A percentile compares a stretch with the other conserved stretches of the same genome.
These are phyloP conservation scores for Xenopus petersii DNA, from an alignment of 2,797 vertebrate species.

Conservation along the genomic window DNA sequence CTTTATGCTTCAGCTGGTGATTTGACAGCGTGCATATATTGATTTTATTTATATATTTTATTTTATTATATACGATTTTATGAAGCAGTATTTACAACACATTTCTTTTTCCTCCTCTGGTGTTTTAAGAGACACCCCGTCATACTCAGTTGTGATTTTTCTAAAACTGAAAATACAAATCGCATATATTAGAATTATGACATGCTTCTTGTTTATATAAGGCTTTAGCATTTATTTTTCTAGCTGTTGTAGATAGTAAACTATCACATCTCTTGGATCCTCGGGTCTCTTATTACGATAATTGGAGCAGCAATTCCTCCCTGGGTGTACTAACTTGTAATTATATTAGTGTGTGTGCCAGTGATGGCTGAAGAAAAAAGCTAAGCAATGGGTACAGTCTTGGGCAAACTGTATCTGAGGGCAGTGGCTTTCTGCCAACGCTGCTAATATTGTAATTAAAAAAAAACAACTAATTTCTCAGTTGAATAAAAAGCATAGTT, in stretches of 20 bases:
- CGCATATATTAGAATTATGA: conserved; percentile 41
- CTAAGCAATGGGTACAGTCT: conserved; percentile 34
- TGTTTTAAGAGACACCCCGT: conserved; percentile 10
- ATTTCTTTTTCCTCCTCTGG: conserved; percentile 11
- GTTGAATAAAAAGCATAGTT: conserved; percentile 35
- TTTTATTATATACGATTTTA: not conserved
- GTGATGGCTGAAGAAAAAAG: conserved; percentile 27
- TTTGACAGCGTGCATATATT: conserved; percentile 46
- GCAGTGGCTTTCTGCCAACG: conserved; percentile 31
- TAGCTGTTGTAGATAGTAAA: conserved; percentile 7
- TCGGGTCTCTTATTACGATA: conserved; percentile 27
- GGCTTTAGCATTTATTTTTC: conserved; percentile 10
- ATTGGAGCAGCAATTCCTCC: conserved; percentile 38
- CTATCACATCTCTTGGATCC: conserved; percentile 13
- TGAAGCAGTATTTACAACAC: conserved; percentile 40
- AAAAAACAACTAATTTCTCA: conserved; percentile 38
- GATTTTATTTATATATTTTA: conserved; percentile 2
- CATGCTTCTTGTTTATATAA: conserved; percentile 24
- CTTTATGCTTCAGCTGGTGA: conserved; percentile 36
- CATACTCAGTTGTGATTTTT: conserved; percentile 21
- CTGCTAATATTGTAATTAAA: conserved; percentile 42
- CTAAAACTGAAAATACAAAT: conserved; percentile 39
- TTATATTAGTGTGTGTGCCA: conserved; percentile 31
- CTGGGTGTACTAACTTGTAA: conserved; percentile 33
- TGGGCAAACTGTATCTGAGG: conserved; percentile 36